Evolutionary conservation across 2,113 vertebrate genomes (phyloP), one percentile per base, ranked within the genome.

Genomic region (Antennarius striatus): DNA sequence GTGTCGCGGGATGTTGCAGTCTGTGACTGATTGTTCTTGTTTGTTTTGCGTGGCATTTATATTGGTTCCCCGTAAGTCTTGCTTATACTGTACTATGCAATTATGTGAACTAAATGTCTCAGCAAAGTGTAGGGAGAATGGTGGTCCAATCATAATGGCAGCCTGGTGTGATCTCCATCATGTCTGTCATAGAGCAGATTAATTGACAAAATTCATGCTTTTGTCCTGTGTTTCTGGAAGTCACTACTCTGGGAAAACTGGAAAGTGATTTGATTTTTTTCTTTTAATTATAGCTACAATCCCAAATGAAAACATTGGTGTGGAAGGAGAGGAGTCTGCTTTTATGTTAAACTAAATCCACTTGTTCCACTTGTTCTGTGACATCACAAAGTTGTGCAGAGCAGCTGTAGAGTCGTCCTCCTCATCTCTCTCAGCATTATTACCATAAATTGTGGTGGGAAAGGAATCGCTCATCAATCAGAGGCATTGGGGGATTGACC

Each of bases 381-480:
- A 30, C 49, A 63, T 71, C 61, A 63, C 52, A 16, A 57, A 46
- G 54, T 28, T 10, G 49, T 9, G 68, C 59, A 3, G 54, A 76
- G 79, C 79, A 84, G 81, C 79, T 86, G 79, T 76, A 56, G 51
- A 51, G 53, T 58, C n/a, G 68, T 74, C 53, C 62, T 48, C 28
- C 48, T 60, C 54, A 4, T 48, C 63, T 61, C 70, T 43, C 12
- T 60, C 56, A 28, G 55, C 3, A 9, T 30, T 69, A 87, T 89
- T 83, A 67, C 60, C 82, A 85, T 87, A 81, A 84, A 64, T 63
- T 82, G 76, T 61, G 77, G 85, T 86, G 84, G 86, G 84, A 86
- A 84, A 73, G 60, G 46, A 82, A 70, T 80, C 56, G 57, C 80
- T 89, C 81, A 84, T 89, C 86, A 85, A 86, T 84, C 84, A 85